phyloP scores from a whole-genome alignment of 2,888 invertebrate genomes.

The Leptinotarsa peninsularis region DNA sequence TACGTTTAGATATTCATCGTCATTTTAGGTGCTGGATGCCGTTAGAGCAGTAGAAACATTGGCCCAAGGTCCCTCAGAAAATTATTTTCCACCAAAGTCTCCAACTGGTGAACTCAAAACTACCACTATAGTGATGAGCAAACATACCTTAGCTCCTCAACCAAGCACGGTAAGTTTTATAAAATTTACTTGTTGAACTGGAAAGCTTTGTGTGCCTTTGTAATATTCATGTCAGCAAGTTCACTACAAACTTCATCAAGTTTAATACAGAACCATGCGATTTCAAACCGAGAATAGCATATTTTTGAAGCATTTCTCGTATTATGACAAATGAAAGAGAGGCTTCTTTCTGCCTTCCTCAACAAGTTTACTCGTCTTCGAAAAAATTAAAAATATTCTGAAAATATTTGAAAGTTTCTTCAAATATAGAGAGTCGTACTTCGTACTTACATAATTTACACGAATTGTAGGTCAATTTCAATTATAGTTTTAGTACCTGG shows the following conservation, averaged over 20 bases:
- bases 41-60: constrained; percentile 83
- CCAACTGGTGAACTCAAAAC: constrained; percentile 79
- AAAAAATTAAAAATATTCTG: too few species aligned
- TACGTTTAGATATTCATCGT: background rate
- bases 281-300: background rate
- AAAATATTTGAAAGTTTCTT: too few species aligned
- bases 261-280: background rate
- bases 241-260: constrained; percentile 9
- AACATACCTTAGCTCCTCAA: constrained; percentile 87
- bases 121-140: constrained; percentile 94
- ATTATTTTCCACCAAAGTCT: constrained; percentile 78
- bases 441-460: too few species aligned
- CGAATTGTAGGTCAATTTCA: too few species aligned
- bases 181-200: constrained; percentile 22
- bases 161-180: constrained; percentile 70
- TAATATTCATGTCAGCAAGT: constrained; percentile 15
- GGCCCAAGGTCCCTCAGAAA: constrained; percentile 72
- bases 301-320: too few species aligned
- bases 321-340: too few species aligned
- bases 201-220: constrained; percentile 45
- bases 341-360: too few species aligned
- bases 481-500: too few species aligned
- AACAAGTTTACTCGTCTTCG: too few species aligned
- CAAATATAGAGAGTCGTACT: too few species aligned
- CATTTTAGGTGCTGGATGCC: constrained; percentile 76